phyloP scores from a whole-genome alignment of 2,888 invertebrate species.

The Polyommatus icarus region DNA sequence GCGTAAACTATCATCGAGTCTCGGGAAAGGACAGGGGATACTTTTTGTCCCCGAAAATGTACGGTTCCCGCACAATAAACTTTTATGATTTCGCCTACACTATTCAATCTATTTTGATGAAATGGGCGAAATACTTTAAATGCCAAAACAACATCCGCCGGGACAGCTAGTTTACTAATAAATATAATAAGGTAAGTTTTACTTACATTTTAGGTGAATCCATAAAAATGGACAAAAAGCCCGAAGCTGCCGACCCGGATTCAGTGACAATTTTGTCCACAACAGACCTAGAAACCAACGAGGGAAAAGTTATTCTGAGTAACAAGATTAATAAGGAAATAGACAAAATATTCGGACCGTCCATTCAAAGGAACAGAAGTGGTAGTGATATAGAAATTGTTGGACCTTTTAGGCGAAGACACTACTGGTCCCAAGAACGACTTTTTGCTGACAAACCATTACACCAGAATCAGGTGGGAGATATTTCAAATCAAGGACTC shows the following conservation, averaged over 20 bases:
- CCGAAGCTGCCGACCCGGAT: conserved; percentile 55
- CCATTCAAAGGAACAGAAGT: conserved; percentile 69
- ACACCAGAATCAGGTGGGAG: conserved; percentile 42
- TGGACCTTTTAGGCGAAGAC: conserved; percentile 65
- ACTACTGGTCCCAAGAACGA: conserved; percentile 74
- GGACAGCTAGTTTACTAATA: too few species aligned
- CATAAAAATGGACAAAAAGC: not conserved
- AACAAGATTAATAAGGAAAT: conserved; percentile 67
- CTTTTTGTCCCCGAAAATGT: too few species aligned
- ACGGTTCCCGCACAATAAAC: too few species aligned
- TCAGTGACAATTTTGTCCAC: conserved; percentile 52
- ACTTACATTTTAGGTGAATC: too few species aligned
- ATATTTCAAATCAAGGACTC: conserved; percentile 47
- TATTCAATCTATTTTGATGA: too few species aligned
- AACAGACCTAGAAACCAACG: conserved; percentile 34
- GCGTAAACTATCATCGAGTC: too few species aligned
- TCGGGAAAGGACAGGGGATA: too few species aligned
- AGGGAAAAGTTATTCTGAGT: conserved; percentile 55
- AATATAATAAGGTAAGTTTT: too few species aligned
- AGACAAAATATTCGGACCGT: conserved; percentile 65
- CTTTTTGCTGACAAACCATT: conserved; percentile 54
- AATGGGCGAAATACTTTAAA: too few species aligned
- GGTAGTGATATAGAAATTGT: conserved; percentile 66
- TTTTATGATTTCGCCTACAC: too few species aligned
- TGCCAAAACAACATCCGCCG: too few species aligned